A percentile compares a stretch with the other conserved stretches of the same genome.
phyloP scores from a whole-genome alignment of 2,888 invertebrate genomes.

The Strigamia transsilvanica region DNA sequence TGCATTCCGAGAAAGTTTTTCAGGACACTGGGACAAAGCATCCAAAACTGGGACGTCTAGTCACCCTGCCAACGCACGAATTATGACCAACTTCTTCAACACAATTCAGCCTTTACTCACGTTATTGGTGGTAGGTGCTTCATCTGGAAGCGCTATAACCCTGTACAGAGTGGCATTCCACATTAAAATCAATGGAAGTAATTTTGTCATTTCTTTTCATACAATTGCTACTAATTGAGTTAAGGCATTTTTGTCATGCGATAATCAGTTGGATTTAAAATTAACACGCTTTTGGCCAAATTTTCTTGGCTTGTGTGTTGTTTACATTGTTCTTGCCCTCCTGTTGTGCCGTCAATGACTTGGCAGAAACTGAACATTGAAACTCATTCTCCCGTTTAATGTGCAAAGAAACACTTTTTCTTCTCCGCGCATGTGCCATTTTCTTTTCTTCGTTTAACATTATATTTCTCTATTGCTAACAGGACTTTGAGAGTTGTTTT shows the following conservation, averaged over 20 bases:
- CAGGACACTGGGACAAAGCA: too few species aligned
- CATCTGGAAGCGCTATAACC: too few species aligned
- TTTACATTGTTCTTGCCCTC: background rate
- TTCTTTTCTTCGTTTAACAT: background rate
- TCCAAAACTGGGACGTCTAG: too few species aligned
- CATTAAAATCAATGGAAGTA: too few species aligned
- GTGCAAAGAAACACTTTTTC: background rate
- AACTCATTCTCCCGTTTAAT: background rate
- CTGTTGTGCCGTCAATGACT: constrained; percentile 8
- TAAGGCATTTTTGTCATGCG: background rate
- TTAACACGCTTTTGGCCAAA: background rate
- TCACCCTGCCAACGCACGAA: too few species aligned
- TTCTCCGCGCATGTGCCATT: background rate
- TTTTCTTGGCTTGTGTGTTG: background rate
- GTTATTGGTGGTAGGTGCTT: too few species aligned
- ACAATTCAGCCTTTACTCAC: too few species aligned
- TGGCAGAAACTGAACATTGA: background rate
- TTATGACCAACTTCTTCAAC: too few species aligned
- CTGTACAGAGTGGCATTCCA: too few species aligned
- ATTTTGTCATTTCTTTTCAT: too few species aligned
- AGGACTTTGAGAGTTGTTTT: too few species aligned
- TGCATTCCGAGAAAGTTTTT: too few species aligned
- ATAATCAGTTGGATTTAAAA: background rate
- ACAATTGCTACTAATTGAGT: background rate
- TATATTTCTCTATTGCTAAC: background rate